Base-by-base conservation (phyloP, 2,113 vertebrate genomes). In the Psittacara wagleri region DNA sequence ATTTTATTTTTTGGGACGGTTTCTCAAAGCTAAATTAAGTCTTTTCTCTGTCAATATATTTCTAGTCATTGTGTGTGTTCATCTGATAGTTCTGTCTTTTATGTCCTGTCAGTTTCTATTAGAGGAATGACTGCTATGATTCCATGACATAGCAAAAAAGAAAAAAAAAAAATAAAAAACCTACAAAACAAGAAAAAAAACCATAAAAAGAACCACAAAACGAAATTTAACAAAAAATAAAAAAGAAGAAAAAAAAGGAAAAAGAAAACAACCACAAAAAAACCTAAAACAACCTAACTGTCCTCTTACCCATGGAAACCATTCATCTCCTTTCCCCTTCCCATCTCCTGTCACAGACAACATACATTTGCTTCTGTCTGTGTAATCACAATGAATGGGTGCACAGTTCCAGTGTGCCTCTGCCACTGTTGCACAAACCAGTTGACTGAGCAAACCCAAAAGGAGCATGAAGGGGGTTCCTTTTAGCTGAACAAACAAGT, bases 101-200 rank as follows among this genome's bases (percentile, higher is more conserved):
- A 96, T 78, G 98, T 98, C 98, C 97, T 98, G 97, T 98, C 97
- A 94, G 94, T 98, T 98, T 98, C 98, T 98, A 98, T 97, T 98
- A 98, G 97, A 97, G 97, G 97, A 98, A 98, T 98, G 98, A 98
- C 76, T 97, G 98, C 98, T 98, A 97, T 98, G 98, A 96, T 97
- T 97, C 96, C 96, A 73, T 83, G 95, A 94, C 97, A 96, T 97
- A 98, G 96, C 95, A 95, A 97, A 97, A 94, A 96, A 93, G 27
- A 33, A 51, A 88, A 62, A 44, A 44, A 39, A 6, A 88, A 89
- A 25, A 6, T 8, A 61, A 80, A 89, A 88, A 62, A 49, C 7
- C 3, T 61, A 94, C 27, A 35, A 75, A 57, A 86, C 51, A 80
- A 20, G 27, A 83, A 93, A 41, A 49, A 69, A 82, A 91, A 48